phyloP scores from a whole-genome alignment of 1,140 invertebrate genomes.

The Drosophila serrata region DNA sequence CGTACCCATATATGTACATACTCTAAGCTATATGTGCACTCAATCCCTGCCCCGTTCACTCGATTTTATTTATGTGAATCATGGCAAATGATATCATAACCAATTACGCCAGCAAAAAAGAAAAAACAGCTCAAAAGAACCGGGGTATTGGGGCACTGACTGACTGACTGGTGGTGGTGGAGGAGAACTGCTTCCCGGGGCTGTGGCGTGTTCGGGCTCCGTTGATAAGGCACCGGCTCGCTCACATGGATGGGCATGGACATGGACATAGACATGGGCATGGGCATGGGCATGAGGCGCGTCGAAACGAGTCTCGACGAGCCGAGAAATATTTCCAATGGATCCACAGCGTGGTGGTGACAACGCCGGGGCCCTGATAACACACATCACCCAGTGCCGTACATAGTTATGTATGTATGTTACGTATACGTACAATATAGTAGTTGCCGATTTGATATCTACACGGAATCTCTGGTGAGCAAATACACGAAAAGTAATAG shows the following conservation, averaged over 20 bases:
- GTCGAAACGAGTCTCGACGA: background rate
- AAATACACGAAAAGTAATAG: conserved; percentile 12
- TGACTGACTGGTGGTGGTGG: background rate
- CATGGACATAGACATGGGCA: background rate
- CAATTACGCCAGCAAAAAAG: conserved; percentile 55
- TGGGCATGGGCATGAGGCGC: conserved; percentile 3
- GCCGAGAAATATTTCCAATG: conserved; percentile 19
- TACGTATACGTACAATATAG: background rate
- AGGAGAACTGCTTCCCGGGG: background rate
- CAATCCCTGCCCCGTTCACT: conserved; percentile 13
- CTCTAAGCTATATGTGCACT: conserved; percentile 6
- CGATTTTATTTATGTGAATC: conserved; percentile 47
- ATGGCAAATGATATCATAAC: conserved; percentile 73
- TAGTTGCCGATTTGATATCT: conserved; percentile 23
- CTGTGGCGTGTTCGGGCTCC: conserved; percentile 4
- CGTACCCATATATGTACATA: conserved; percentile 3
- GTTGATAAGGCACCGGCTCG: conserved; percentile 15
- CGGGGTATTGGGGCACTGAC: conserved; percentile 11
- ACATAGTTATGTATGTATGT: conserved; percentile 9
- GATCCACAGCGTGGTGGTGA: conserved; percentile 11
- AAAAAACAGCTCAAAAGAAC: conserved; percentile 1
- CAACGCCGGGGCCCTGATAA: conserved; percentile 24
- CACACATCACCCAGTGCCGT: conserved; percentile 4
- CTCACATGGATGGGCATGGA: background rate
- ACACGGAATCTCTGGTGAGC: conserved; percentile 33